These are phyloP conservation scores for Hippopotamyrus pictus DNA, from an alignment of 2,797 vertebrate genomes.

Conservation along the genomic window DNA sequence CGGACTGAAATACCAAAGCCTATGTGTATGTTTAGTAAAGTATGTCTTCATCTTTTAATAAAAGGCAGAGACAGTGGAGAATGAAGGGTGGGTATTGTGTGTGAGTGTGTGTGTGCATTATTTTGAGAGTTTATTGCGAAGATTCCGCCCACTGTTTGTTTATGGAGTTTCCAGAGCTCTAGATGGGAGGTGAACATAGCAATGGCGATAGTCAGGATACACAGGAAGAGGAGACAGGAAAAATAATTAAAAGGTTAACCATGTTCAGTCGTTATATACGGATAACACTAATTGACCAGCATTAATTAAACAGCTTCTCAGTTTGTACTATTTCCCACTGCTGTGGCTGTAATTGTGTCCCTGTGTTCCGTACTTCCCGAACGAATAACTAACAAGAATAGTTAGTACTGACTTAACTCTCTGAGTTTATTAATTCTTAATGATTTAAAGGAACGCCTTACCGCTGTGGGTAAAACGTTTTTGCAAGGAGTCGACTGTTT, in stretches of 20 bases:
- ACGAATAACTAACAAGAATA: not conserved
- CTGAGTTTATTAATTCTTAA: conserved; percentile 6
- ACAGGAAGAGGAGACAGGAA: not conserved
- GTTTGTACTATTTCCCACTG: not conserved
- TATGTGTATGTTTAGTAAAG: not conserved
- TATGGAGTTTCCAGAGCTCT: not conserved
- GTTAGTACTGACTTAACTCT: conserved; percentile 5
- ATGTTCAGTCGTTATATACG: not conserved
- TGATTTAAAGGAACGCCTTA: not conserved
- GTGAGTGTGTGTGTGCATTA: not conserved
- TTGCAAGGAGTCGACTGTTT: conserved; percentile 5
- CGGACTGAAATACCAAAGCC: not conserved
- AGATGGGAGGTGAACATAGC: not conserved
- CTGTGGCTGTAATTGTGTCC: not conserved
- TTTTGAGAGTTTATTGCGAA: not conserved
- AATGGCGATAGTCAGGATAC: not conserved
- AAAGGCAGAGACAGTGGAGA: not conserved
- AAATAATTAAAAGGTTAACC: not conserved
- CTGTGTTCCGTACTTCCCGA: not conserved
- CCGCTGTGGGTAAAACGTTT: not conserved
- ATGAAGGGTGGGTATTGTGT: not conserved
- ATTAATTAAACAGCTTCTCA: not conserved
- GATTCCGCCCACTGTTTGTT: not conserved
- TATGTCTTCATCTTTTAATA: not conserved
- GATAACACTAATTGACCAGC: not conserved